phyloP scores from a whole-genome alignment of 2,113 vertebrate species.

The Scolopax mira region DNA sequence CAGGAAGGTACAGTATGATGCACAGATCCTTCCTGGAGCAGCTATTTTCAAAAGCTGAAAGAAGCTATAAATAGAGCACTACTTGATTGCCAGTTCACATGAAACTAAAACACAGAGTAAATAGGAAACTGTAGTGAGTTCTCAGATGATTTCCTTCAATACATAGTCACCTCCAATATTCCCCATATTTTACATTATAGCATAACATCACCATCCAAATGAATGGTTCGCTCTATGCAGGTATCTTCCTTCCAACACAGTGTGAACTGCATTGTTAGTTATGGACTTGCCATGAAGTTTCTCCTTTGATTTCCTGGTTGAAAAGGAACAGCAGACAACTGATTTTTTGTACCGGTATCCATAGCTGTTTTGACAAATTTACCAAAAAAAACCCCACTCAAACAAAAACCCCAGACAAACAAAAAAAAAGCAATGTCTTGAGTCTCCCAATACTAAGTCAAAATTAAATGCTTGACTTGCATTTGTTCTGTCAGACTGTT shows the following conservation, averaged over 20 bases:
- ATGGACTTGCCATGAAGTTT: not conserved
- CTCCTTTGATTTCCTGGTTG: not conserved
- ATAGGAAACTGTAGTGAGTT: not conserved
- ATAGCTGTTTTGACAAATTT: not conserved
- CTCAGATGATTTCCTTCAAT: not conserved
- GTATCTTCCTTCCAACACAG: not conserved
- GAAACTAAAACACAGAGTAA: not conserved
- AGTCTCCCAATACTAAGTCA: not conserved
- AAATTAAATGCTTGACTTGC: not conserved
- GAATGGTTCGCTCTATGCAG: not conserved
- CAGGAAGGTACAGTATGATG: not conserved
- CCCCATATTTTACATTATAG: not conserved
- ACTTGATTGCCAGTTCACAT: conserved; percentile 21
- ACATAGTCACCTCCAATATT: not conserved
- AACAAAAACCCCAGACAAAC: not conserved
- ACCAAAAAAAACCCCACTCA: not conserved
- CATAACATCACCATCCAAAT: not conserved
- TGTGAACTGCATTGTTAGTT: not conserved
- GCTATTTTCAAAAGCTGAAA: conserved; percentile 19
- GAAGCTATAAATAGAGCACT: conserved; percentile 37
- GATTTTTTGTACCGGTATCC: not conserved
- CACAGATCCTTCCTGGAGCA: conserved; percentile 1
- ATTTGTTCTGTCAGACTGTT: not conserved
- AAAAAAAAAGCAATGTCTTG: fast-evolving
- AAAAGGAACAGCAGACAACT: not conserved